phyloP scores from a whole-genome alignment of 2,888 invertebrate genomes.

The Ecliptopera silaceata region DNA sequence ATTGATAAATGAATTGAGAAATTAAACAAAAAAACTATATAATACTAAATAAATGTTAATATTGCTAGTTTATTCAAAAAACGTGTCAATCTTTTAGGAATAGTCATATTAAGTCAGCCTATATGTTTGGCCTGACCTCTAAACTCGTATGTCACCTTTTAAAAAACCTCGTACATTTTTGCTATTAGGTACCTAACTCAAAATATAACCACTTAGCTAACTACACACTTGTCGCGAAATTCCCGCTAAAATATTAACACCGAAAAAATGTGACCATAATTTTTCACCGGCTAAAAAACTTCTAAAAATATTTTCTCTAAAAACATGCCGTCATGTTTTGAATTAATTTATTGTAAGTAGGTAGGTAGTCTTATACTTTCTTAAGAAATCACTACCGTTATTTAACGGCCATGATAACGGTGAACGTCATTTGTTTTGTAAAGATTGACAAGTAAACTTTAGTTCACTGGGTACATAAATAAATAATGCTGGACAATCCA shows the following conservation, averaged over 20 bases:
- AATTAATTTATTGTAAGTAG: slow-evolving; percentile 48
- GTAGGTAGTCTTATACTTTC: not conserved
- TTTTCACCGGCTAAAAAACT: slow-evolving; percentile 17
- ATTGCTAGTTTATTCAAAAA: too few relatives aligned
- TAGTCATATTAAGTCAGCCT: too few relatives aligned
- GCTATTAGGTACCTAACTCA: not conserved
- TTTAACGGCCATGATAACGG: not conserved
- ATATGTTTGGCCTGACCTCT: too few relatives aligned
- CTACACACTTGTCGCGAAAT: slow-evolving; percentile 17
- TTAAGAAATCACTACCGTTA: not conserved
- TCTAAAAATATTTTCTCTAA: slow-evolving; percentile 15
- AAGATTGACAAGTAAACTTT: too few relatives aligned
- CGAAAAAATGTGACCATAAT: slow-evolving; percentile 8
- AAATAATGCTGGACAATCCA: too few relatives aligned
- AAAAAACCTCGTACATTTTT: not conserved
- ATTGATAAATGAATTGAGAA: too few relatives aligned
- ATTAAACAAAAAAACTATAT: too few relatives aligned
- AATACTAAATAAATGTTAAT: too few relatives aligned
- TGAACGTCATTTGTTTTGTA: not conserved
- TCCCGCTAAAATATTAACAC: slow-evolving; percentile 11
- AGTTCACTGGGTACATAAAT: too few relatives aligned
- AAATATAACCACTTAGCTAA: slow-evolving; percentile 17
- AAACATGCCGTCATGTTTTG: slow-evolving; percentile 46
- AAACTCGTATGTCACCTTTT: too few relatives aligned
- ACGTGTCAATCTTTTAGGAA: too few relatives aligned